Conservation (phyloP, 2,797 vertebrate species). For the Florisuga fusca region DNA sequence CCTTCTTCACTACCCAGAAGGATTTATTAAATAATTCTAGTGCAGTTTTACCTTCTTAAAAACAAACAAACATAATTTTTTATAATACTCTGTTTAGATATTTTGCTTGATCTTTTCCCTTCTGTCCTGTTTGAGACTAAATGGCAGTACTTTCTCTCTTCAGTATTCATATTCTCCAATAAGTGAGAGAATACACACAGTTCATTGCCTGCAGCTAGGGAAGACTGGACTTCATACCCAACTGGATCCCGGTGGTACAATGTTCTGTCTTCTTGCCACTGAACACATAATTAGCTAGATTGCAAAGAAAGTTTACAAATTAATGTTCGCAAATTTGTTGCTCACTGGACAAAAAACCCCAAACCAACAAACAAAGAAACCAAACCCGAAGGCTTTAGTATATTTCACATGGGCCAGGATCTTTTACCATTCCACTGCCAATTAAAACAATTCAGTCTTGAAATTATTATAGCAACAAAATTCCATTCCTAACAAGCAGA, state of each 20-base stretch:
- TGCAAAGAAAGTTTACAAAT: slow-evolving; percentile 4
- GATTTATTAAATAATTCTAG: not conserved
- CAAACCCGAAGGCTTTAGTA: not conserved
- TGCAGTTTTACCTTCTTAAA: not conserved
- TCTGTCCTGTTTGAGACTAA: not conserved
- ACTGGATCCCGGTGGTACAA: not conserved
- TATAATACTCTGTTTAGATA: not conserved
- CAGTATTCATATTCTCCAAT: not conserved
- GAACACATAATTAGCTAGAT: not conserved
- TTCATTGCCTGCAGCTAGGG: not conserved
- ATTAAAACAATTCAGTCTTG: not conserved
- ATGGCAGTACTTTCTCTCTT: not conserved
- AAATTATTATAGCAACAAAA: not conserved
- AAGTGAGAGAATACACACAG: not conserved
- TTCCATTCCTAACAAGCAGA: not conserved
- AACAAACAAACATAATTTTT: not conserved
- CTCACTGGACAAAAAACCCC: not conserved
- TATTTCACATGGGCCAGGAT: not conserved
- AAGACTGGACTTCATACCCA: not conserved
- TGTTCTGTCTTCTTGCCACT: not conserved
- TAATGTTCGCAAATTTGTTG: not conserved
- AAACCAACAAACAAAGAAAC: too few species aligned
- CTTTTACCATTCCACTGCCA: not conserved
- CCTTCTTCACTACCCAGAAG: not conserved
- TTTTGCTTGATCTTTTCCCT: not conserved